A percentile compares a stretch with the other conserved stretches of the same genome.
Conservation (phyloP, 2,113 vertebrate genomes). For the Tricholaema leucomelas region DNA sequence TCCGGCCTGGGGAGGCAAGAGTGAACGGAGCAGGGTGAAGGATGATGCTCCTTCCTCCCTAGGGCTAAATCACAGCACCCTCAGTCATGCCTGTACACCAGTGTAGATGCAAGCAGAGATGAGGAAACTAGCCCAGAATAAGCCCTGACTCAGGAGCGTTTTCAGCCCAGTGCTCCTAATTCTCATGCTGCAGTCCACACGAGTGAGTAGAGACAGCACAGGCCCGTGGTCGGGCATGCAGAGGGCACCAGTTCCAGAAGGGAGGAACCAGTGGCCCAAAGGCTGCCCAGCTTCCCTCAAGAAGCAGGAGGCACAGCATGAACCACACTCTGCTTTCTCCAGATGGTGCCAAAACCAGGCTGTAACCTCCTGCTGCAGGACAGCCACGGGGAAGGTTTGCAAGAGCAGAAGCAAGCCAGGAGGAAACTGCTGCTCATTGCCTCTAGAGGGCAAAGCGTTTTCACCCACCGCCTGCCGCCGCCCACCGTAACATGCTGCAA, state of each 20-base stretch:
- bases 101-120: not conserved
- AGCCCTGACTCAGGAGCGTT: not conserved
- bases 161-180: not conserved
- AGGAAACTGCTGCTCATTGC: not conserved
- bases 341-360: not conserved
- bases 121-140: not conserved
- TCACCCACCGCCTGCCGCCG: rapidly evolving
- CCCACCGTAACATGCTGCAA: rapidly evolving
- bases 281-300: not conserved
- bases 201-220: not conserved
- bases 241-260: rapidly evolving
- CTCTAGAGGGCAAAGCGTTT: slow-evolving; percentile 57
- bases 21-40: not conserved
- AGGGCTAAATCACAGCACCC: not conserved
- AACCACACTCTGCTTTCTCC: not conserved
- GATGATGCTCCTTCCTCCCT: not conserved
- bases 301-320: not conserved
- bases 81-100: too few species aligned
- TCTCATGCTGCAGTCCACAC: not conserved
- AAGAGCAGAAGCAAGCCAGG: not conserved
- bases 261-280: not conserved
- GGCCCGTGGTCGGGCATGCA: not conserved
- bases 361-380: not conserved
- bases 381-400: rapidly evolving
- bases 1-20: not conserved